Conservation (phyloP, 2,797 vertebrate species). For the Cossypha heuglini region DNA sequence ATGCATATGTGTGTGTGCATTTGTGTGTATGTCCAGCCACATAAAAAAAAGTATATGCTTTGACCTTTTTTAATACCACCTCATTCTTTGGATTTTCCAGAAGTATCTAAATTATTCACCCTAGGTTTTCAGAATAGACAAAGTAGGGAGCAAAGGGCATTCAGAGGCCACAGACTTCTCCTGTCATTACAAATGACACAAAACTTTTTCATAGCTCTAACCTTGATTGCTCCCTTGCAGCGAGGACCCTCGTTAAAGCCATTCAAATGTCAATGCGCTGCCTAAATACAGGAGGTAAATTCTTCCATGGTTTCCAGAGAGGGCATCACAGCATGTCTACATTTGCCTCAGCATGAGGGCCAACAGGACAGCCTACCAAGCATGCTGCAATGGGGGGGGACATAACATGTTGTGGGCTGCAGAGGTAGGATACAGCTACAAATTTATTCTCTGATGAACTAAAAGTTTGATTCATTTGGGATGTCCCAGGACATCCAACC, state of each 20-base stretch:
- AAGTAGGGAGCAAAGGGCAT: not conserved
- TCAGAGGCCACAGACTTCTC: not conserved
- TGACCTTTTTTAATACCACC: not conserved
- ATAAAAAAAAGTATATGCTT: not conserved
- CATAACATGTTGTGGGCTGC: not conserved
- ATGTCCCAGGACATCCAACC: not conserved
- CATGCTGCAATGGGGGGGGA: not conserved
- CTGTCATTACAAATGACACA: not conserved
- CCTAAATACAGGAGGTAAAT: not conserved
- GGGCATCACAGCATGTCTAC: not conserved
- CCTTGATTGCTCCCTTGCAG: not conserved
- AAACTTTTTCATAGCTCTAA: not conserved
- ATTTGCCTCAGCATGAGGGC: not conserved
- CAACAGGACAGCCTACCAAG: not conserved
- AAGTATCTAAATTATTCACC: not conserved
- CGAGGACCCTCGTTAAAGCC: not conserved
- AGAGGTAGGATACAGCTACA: not conserved
- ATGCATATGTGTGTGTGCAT: not conserved
- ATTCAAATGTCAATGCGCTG: not conserved
- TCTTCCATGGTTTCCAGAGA: not conserved
- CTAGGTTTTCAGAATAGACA: not conserved
- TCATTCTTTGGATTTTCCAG: not conserved
- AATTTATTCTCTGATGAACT: not conserved
- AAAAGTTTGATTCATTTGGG: not conserved
- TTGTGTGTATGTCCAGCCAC: not conserved